Percentiles rank a stretch among this genome's conserved stretches.
Evolutionary conservation across 2,113 vertebrate species (phyloP).

Genomic region (Ondatra zibethicus): DNA sequence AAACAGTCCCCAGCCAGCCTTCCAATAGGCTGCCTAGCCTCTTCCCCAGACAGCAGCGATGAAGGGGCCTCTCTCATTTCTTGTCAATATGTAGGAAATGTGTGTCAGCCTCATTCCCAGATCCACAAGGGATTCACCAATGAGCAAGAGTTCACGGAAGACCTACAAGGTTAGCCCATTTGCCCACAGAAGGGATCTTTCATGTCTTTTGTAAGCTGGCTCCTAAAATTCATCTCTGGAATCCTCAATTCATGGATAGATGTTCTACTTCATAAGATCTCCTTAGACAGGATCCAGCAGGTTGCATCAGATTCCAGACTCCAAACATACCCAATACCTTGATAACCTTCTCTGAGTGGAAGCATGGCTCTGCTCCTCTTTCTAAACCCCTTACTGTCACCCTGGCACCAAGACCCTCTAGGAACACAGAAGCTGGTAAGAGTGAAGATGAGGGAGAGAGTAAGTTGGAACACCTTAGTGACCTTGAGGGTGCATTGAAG

Average conservation of each 20-base stretch:
- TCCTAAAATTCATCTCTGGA: not conserved
- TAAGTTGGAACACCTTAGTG: not conserved
- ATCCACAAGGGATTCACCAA: not conserved
- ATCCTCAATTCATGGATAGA: not conserved
- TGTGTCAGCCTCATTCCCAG: not conserved
- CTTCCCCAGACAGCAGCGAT: not conserved
- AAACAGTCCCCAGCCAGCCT: not conserved
- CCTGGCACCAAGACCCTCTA: not conserved
- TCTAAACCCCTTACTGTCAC: not conserved
- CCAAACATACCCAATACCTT: not conserved
- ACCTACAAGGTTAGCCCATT: not conserved
- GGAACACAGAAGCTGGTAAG: not conserved
- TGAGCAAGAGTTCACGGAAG: not conserved
- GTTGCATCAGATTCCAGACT: not conserved
- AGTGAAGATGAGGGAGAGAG: not conserved
- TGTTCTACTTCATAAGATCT: not conserved
- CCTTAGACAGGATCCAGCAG: not conserved
- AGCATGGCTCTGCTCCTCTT: not conserved
- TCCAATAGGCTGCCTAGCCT: not conserved
- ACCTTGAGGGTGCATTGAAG: not conserved
- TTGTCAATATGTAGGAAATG: not conserved
- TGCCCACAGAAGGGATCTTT: not conserved
- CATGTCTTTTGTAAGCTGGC: not conserved
- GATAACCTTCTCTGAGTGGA: not conserved
- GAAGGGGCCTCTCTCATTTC: not conserved